Percentiles rank a stretch among this genome's conserved stretches.
Evolutionary conservation across 2,113 vertebrate genomes (phyloP).

Genomic region (Urocitellus parryii): DNA sequence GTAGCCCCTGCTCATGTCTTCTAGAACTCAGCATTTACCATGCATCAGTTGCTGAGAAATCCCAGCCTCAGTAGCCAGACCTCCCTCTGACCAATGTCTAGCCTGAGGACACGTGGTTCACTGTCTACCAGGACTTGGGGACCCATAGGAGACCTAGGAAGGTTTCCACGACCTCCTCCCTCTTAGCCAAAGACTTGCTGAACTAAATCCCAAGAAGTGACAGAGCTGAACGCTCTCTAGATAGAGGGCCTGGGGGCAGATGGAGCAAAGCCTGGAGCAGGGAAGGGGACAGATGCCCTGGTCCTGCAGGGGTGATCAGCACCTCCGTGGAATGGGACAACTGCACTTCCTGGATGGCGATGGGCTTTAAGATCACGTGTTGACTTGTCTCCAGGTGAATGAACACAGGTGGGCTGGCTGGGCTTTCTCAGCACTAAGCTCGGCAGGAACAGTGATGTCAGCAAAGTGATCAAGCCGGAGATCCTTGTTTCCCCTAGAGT

Average conservation of each 20-base stretch:
- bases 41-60: not conserved
- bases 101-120: too few species aligned
- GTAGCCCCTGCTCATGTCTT: not conserved
- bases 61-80: not conserved
- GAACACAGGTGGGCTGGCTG: not conserved
- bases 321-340: fast-evolving
- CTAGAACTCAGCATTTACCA: not conserved
- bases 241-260: too few species aligned
- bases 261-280: too few species aligned
- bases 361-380: too few species aligned
- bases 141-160: too few species aligned
- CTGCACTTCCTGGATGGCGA: fast-evolving
- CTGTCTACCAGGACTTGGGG: too few species aligned
- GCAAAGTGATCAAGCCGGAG: fast-evolving
- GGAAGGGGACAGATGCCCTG: too few species aligned
- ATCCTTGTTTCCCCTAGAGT: fast-evolving
- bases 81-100: too few species aligned
- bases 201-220: too few species aligned
- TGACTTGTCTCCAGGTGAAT: not conserved
- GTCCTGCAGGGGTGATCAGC: too few species aligned
- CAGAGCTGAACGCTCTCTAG: too few species aligned
- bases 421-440: not conserved
- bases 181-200: not conserved
- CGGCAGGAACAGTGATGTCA: not conserved
- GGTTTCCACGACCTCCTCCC: too few species aligned